Evolutionary conservation across 2,113 vertebrate species (phyloP).

Genomic region (Bagarius yarrelli): DNA sequence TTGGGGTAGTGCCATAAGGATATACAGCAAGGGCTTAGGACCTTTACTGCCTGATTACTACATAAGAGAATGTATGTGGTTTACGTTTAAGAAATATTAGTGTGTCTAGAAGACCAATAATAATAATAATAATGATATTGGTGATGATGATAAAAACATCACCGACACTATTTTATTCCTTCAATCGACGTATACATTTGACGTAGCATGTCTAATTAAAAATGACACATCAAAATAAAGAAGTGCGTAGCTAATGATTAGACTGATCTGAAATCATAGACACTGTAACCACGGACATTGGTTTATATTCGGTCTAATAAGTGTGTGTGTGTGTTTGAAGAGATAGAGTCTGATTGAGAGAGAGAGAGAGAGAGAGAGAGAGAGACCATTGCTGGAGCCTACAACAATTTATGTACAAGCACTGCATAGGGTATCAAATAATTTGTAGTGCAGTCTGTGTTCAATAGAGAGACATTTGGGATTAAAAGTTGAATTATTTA

Average conservation of each 20-base stretch:
- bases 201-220: neutral
- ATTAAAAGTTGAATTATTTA: neutral
- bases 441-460: neutral
- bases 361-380: neutral
- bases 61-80: neutral
- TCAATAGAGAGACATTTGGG: neutral
- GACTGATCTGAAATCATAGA: neutral
- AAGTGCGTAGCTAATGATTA: neutral
- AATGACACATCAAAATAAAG: slow-evolving; percentile 7
- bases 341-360: neutral
- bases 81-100: neutral
- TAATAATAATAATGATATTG: neutral
- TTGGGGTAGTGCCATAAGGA: neutral
- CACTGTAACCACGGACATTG: neutral
- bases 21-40: neutral
- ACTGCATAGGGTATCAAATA: neutral
- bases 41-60: neutral
- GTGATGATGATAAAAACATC: no score
- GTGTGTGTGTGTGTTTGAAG: no score
- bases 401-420: neutral
- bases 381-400: neutral
- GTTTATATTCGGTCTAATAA: neutral
- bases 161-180: neutral
- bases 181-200: neutral
- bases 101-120: no score